Percentiles rank a stretch among this genome's conserved stretches.
These are phyloP conservation scores for Tetragnatha montana DNA, from an alignment of 2,888 invertebrate species.

Conservation along the genomic window DNA sequence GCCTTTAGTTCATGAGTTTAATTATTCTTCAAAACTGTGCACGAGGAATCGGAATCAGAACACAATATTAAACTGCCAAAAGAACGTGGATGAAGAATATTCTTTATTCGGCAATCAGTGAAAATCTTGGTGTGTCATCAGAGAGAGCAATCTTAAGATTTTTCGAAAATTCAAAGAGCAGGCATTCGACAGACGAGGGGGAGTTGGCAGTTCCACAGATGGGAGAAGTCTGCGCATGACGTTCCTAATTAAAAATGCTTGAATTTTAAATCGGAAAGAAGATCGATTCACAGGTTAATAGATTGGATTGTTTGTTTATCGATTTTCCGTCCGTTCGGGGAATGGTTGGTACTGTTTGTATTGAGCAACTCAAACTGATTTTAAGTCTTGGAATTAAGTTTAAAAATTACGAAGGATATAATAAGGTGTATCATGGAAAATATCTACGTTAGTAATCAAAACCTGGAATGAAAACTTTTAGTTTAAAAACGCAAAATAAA, in stretches of 20 bases:
- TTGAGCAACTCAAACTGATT: conserved; percentile 7
- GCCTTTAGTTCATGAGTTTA: too few species aligned
- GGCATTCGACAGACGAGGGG: not conserved
- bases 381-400: too few species aligned
- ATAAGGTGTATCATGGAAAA: too few species aligned
- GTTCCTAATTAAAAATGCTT: conserved; percentile 66
- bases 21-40: not conserved
- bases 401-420: too few species aligned
- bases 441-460: too few species aligned
- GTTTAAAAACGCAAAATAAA: too few species aligned
- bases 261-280: not conserved
- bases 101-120: conserved; percentile 3
- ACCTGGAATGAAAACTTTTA: too few species aligned
- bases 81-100: not conserved
- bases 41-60: not conserved
- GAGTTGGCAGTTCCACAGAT: conserved; percentile 36
- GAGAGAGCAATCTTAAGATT: not conserved
- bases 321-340: too few species aligned
- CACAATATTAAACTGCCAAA: not conserved
- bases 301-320: not conserved
- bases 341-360: conserved; percentile 5
- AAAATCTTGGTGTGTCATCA: conserved; percentile 9
- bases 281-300: not conserved
- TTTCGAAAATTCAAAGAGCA: conserved; percentile 6
- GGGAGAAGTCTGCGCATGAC: conserved; percentile 48